These are phyloP conservation scores for Trematomus bernacchii DNA, from an alignment of 2,797 vertebrate genomes.

Conservation along the genomic window DNA sequence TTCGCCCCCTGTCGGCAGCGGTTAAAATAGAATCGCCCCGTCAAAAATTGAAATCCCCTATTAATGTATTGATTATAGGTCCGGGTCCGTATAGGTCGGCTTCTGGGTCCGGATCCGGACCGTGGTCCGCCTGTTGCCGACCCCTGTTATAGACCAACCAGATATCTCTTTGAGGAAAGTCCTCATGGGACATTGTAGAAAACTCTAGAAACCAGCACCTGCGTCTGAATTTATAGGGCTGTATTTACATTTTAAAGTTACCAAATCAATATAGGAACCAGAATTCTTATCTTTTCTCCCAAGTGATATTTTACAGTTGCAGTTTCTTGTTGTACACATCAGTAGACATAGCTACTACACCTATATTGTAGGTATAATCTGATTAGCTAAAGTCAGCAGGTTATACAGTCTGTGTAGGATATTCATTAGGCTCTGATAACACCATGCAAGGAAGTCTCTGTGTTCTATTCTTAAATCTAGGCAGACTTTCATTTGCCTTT, in stretches of 20 bases:
- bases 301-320: background rate
- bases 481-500: slow-evolving; percentile 11
- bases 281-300: background rate
- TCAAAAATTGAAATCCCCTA: too few relatives aligned
- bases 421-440: background rate
- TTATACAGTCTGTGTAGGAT: background rate
- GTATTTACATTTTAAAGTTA: background rate
- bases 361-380: background rate
- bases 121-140: too few relatives aligned
- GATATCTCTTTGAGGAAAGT: background rate
- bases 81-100: too few relatives aligned
- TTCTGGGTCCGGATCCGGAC: too few relatives aligned
- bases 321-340: background rate
- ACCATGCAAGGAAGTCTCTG: background rate
- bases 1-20: too few relatives aligned
- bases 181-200: background rate
- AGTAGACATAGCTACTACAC: background rate
- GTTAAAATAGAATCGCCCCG: too few relatives aligned
- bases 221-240: background rate
- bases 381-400: background rate
- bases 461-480: slow-evolving; percentile 17
- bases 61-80: too few relatives aligned
- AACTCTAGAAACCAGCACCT: background rate
- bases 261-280: background rate
- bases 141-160: too few relatives aligned